Base-by-base conservation (phyloP, 2,888 invertebrate genomes). In the Creontiades dilutus region DNA sequence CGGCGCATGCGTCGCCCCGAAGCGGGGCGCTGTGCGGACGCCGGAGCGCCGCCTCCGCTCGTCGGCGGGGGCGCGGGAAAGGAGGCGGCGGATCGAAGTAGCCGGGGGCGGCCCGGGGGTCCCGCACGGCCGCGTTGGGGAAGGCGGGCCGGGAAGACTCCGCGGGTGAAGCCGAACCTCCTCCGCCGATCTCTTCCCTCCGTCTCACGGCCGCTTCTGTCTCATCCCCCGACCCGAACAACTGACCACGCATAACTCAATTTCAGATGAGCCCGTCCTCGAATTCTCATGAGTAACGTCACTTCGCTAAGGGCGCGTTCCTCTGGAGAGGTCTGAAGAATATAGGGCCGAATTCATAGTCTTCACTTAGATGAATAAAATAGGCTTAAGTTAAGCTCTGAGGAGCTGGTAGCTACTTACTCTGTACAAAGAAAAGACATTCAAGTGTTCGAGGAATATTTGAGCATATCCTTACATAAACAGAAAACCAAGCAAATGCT, bases 61-160 rank as follows among this genome's bases (percentile, higher is more conserved):
- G 37, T 7, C 80, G n/a, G 37, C 3, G 28, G 11, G 13, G 14
- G 37, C 27, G 14, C 78, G 23, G 27, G 78, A 11, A 14, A 28
- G 46, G 48, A 19, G 81, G 81, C 19, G 82, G 82, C 82, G 82
- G 82, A 47, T 82, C 78, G 78, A 82, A 52, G 19, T 12, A 52
- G 82, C 68, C 23, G 68, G 27, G 68, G 68, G 68, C 68, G 68
- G 23, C 23, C 19, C 68, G 68, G 68, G 68, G 68, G 23, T 68
- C 11, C 19, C 61, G 16, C 19, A 4, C 61, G n/a, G 19, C 19
- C 61, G 68, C 23, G 68, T 68, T 68, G 68, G 68, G 68, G 68
- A 68, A 68, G 68, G 68, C 57, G 37, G 37, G n/a, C n/a, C 37
- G 37, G n/a, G n/a, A n/a, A n/a, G n/a, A n/a, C 52, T 52, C 52